Conservation (phyloP, 2,797 vertebrate species). For the Phyllotis vaccarum region DNA sequence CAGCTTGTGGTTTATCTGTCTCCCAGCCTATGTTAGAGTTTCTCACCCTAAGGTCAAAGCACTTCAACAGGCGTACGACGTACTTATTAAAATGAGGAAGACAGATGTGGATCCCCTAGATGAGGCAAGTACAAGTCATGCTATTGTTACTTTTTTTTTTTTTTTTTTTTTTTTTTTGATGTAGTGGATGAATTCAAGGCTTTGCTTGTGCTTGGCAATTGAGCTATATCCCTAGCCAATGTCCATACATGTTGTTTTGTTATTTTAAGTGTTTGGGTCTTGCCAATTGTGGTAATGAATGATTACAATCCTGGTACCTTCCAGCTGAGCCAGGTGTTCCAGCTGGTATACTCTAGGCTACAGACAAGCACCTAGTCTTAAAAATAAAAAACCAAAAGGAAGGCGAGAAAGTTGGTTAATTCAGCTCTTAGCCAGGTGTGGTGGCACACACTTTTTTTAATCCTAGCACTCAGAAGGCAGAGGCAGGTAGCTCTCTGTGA, state of each 20-base stretch:
- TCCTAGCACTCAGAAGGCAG: neutral
- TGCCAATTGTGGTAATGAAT: neutral
- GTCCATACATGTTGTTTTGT: neutral
- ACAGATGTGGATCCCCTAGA: constrained; percentile 96
- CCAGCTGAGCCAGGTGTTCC: neutral
- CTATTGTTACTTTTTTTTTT: neutral
- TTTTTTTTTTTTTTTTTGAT: no score
- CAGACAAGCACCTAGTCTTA: neutral
- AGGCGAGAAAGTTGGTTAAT: neutral
- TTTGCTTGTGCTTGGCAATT: neutral
- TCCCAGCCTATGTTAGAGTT: constrained; percentile 93
- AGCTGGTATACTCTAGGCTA: neutral
- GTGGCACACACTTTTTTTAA: neutral
- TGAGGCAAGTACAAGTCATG: constrained; percentile 90
- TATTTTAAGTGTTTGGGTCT: neutral
- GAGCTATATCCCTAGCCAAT: neutral
- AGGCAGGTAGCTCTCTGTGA: neutral
- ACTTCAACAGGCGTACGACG: constrained; percentile 95
- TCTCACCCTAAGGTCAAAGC: constrained; percentile 94
- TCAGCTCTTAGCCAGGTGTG: neutral
- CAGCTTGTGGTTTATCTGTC: constrained; percentile 99
- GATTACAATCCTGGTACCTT: neutral
- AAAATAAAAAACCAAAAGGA: neutral
- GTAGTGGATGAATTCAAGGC: neutral
- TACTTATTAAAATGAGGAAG: constrained; percentile 96